Evolutionary conservation across 2,888 invertebrate genomes (phyloP).

Genomic region (Drosophila nr. perissopoda): DNA sequence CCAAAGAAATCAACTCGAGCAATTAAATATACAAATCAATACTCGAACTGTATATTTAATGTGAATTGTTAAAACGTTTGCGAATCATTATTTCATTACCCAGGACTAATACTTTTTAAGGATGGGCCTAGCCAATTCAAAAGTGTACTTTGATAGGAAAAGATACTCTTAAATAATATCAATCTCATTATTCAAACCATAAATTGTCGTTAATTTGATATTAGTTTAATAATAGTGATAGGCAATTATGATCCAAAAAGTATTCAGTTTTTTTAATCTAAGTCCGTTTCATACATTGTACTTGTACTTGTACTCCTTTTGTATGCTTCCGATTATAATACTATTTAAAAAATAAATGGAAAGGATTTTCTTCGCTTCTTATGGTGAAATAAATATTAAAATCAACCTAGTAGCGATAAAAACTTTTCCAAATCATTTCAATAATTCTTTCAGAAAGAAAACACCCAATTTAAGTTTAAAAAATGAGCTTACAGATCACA

Average conservation of each 20-base stretch:
- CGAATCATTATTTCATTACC: neutral
- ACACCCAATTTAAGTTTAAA: neutral
- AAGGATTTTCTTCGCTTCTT: neutral
- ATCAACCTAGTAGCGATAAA: neutral
- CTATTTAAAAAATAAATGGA: neutral
- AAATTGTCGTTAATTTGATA: neutral
- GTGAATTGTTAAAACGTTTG: neutral
- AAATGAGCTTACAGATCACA: neutral
- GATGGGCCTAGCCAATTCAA: neutral
- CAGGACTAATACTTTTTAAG: neutral
- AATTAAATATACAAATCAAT: neutral
- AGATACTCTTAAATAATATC: neutral
- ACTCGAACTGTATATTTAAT: neutral
- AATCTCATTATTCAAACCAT: neutral
- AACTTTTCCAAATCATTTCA: neutral
- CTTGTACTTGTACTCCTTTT: no score
- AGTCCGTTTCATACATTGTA: neutral
- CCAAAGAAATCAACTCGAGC: neutral
- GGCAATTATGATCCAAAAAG: neutral
- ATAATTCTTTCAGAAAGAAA: neutral
- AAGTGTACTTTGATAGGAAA: neutral
- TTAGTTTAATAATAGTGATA: neutral
- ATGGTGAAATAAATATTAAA: neutral
- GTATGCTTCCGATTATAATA: neutral
- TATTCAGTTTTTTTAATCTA: neutral